Base-by-base conservation (phyloP, 2,113 vertebrate species). In the Microcebus tavaratra region DNA sequence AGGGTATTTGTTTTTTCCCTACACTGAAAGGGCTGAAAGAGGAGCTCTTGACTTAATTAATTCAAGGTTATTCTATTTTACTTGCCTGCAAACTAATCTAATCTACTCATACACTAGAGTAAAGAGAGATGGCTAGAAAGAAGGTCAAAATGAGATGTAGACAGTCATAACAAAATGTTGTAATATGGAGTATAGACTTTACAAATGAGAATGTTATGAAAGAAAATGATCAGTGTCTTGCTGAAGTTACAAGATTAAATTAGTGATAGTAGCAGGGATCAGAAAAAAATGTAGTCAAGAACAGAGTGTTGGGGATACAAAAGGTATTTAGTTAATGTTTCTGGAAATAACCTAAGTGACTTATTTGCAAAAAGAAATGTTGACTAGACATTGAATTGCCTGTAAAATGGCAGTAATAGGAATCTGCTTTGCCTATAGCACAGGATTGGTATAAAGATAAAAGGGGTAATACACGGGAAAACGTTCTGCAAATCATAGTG, bases 81-180 rank as follows among this genome's bases (percentile, higher is more conserved):
- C 27, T 75, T 96, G n/a, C 92, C 53, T 95, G 48, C 25, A 79
- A 83, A 94, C 23, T 68, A 92, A 75, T 57, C 67, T 20, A 79
- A 93, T 70, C 59, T 42, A 42, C 29, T 70, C 39, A 67, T 27
- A 61, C 4, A 81, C 15, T 48, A 39, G 13, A 91, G 25, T 13
- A 63, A 94, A 75, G 20, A 94, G 18, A 50, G 11, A 8, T 50
- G 8, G 13, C 57, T 90, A 88, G 34, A 86, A 92, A 85, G 45
- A 45, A 89, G 25, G 59, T 59, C 61, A 68, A 95, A 91, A 50
- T 55, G 17, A 67, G 3, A 89, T 87, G 25, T 0, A 78, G 6
- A 57, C 0, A 53, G n/a, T 59, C 81, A 91, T 76, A 96, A 57
- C 65, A 80, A 84, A 96, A 75, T 18, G 18, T 14, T 57, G 2